phyloP scores from a whole-genome alignment of 2,888 invertebrate genomes.

The Leptopilina myrica region DNA sequence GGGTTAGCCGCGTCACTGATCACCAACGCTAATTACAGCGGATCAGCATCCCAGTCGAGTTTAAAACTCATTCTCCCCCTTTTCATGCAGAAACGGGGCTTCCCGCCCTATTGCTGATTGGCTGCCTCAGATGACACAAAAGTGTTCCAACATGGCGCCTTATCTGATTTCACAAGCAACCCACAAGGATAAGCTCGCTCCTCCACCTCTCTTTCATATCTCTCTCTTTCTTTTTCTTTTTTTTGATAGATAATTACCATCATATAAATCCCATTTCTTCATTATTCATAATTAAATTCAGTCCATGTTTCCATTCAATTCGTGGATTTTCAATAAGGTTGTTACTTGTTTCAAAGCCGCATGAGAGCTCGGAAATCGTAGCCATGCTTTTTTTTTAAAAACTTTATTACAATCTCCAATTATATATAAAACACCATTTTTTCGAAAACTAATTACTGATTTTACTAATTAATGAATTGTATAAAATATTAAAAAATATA shows the following conservation, averaged over 20 bases:
- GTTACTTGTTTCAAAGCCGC: neutral
- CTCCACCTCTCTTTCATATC: conserved; percentile 42
- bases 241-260: conserved; percentile 54
- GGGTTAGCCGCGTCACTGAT: conserved; percentile 75
- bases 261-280: conserved; percentile 23
- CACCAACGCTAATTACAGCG: conserved; percentile 75
- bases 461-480: no score
- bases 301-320: neutral
- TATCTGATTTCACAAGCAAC: conserved; percentile 67
- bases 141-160: conserved; percentile 75
- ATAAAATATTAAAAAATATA: no score
- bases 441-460: no score
- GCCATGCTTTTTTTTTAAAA: no score
- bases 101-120: conserved; percentile 71
- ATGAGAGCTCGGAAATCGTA: neutral
- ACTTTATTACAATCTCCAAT: no score
- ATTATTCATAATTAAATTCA: neutral
- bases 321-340: neutral
- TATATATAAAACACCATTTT: no score
- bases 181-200: conserved; percentile 51
- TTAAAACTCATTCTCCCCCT: conserved; percentile 72
- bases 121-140: conserved; percentile 73
- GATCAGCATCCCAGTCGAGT: conserved; percentile 72
- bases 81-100: conserved; percentile 62
- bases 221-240: no score